Base-by-base conservation (phyloP, 2,888 invertebrate species). In the Xylota segnis region DNA sequence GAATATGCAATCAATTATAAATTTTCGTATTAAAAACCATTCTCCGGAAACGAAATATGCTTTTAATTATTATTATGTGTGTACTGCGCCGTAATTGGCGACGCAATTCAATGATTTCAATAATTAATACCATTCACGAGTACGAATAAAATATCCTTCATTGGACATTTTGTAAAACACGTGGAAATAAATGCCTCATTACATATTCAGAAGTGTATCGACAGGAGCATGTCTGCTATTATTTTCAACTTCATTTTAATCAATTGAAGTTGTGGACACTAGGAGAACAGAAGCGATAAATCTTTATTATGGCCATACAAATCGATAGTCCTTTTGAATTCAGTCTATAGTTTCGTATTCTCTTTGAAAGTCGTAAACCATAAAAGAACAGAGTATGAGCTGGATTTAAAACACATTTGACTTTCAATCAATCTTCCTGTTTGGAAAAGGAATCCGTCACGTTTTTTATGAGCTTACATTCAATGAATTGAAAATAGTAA, bases 271-370 rank as follows among this genome's bases (percentile, higher is more conserved):
- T 9, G 10, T 40, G 4, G n/a, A 16, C 16, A 1, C 7, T 0
- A 43, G 14, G 12, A 52, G 5, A 52, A 52, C 10, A 52, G 10
- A 52, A 18, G 12, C 50, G 9, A 1, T 52, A 10, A 27, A 52
- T 52, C 50, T 52, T 52, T 1, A 23, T 27, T 16, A 52, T 7
- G 18, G 16, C 12, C 12, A 52, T 40, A 2, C 7, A 27, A 52
- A 52, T 52, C 23, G 27, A 12, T 45, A 52, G 12, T 52, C 50
- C 50, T 52, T 52, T 52, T 27, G 7, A 16, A 16, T 45, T 45
- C n/a, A 23, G 12, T 12, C 16, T 12, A 0, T 18, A n/a, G 5
- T 14, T 45, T 45, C 3, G 45, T 45, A 40, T 40, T 40, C 40
- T n/a, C n/a, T n/a, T 40, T 40, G 40, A 10, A 40, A 40, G n/a